Evolutionary conservation across 2,113 vertebrate species (phyloP).

Genomic region (Anhinga anhinga): DNA sequence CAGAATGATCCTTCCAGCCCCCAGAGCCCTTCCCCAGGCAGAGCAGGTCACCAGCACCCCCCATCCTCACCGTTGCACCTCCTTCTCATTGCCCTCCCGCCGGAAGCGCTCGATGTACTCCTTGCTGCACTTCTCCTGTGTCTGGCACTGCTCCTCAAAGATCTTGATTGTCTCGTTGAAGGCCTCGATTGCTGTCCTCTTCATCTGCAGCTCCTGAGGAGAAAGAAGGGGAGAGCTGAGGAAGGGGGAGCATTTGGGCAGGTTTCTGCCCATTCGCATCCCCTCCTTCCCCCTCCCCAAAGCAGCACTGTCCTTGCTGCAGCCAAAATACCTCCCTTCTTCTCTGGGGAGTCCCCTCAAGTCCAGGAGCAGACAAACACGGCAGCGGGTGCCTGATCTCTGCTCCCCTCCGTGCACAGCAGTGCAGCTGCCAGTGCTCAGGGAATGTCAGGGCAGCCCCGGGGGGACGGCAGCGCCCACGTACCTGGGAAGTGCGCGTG

Average conservation of each 20-base stretch:
- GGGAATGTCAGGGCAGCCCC: not conserved
- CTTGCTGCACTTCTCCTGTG: conserved; percentile 80
- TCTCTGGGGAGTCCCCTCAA: not conserved
- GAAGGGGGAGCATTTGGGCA: not conserved
- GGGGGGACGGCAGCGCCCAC: fast-evolving
- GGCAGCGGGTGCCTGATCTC: not conserved
- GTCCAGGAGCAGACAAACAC: not conserved
- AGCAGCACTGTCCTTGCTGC: not conserved
- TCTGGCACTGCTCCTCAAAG: conserved; percentile 85
- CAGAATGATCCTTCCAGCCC: not conserved
- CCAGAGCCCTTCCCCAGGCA: not conserved
- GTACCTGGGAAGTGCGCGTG: conserved; percentile 80
- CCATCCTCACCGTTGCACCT: conserved; percentile 77
- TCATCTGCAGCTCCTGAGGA: conserved; percentile 83
- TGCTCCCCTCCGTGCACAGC: not conserved
- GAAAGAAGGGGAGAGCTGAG: not conserved
- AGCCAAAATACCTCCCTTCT: not conserved
- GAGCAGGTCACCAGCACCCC: not conserved
- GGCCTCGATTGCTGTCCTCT: conserved; percentile 80
- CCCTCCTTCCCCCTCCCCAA: not conserved
- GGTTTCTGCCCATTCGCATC: not conserved
- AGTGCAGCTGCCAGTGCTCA: fast-evolving
- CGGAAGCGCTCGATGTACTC: conserved; percentile 83
- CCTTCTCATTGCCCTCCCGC: conserved; percentile 81
- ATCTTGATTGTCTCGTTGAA: conserved; percentile 87